Evolutionary conservation across 35 echinoderm and acorn worm genomes (phyloP).

Genomic region (Stichopus chloronotus): DNA sequence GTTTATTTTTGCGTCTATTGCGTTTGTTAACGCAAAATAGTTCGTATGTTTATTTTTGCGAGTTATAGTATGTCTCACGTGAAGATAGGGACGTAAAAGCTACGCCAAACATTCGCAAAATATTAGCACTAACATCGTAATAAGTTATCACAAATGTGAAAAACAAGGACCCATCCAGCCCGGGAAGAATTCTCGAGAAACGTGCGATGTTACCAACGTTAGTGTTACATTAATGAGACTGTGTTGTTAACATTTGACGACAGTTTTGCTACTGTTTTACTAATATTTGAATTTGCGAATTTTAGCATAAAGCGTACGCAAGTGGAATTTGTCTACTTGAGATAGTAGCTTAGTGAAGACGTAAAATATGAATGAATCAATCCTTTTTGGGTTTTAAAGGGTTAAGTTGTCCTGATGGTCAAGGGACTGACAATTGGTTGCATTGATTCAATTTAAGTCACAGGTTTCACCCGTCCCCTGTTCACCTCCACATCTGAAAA

Average conservation of each 20-base stretch:
- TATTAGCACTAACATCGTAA: no score
- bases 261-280: no score
- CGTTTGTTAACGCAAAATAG: no score
- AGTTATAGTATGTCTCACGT: not conserved
- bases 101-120: not conserved
- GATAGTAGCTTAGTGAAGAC: not conserved
- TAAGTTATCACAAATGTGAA: slow-evolving; percentile 4
- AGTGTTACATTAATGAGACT: not conserved
- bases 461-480: not conserved
- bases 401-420: slow-evolving; percentile 1
- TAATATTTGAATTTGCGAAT: not conserved
- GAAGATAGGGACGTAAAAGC: not conserved
- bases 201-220: not conserved
- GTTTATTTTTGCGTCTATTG: no score
- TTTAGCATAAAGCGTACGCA: not conserved
- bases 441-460: not conserved
- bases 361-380: not conserved
- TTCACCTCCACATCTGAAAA: slow-evolving; percentile 1
- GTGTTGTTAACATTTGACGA: not conserved
- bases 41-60: not conserved
- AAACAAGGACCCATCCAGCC: slow-evolving; percentile 2
- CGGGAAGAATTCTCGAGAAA: not conserved
- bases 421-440: slow-evolving; percentile 17
- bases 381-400: slow-evolving; percentile 8
- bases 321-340: not conserved